A percentile compares a stretch with the other conserved stretches of the same genome.
Evolutionary conservation across 2,113 vertebrate species (phyloP).

Genomic region (Bubo scandiacus): DNA sequence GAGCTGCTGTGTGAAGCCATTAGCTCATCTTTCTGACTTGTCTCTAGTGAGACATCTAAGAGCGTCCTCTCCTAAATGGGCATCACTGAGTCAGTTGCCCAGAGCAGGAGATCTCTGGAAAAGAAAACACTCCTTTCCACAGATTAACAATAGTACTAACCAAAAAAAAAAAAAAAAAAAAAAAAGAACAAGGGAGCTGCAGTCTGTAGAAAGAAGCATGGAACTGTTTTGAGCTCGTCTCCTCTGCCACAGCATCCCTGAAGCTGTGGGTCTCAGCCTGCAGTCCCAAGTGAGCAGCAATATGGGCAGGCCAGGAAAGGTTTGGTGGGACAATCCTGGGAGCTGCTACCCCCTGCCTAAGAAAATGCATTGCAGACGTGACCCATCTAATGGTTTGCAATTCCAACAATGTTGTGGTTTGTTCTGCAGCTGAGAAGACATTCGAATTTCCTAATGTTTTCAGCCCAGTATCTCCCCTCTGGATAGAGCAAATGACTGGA

Average conservation of each 20-base stretch:
- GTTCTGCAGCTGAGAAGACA: not conserved
- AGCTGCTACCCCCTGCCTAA: not conserved
- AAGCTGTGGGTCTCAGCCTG: not conserved
- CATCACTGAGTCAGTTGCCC: not conserved
- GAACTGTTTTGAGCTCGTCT: not conserved
- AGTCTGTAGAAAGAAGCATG: accelerated
- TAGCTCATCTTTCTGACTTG: not conserved
- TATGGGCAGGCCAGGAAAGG: not conserved
- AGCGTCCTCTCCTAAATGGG: not conserved
- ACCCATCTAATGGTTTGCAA: not conserved
- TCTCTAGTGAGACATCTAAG: not conserved
- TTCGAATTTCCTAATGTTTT: not conserved
- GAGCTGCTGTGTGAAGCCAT: not conserved
- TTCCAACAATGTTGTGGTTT: slow-evolving; percentile 32
- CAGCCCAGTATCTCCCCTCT: not conserved
- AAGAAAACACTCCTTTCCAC: not conserved
- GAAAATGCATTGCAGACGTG: not conserved
- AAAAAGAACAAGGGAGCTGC: not conserved
- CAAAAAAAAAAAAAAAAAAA: not conserved
- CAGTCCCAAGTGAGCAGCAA: not conserved
- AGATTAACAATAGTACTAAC: not conserved
- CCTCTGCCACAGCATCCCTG: not conserved
- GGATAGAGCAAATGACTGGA: not conserved
- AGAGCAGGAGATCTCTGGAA: not conserved
- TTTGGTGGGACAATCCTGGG: not conserved